These are phyloP conservation scores for Channallabes apus DNA, from an alignment of 2,797 vertebrate genomes.

Conservation along the genomic window DNA sequence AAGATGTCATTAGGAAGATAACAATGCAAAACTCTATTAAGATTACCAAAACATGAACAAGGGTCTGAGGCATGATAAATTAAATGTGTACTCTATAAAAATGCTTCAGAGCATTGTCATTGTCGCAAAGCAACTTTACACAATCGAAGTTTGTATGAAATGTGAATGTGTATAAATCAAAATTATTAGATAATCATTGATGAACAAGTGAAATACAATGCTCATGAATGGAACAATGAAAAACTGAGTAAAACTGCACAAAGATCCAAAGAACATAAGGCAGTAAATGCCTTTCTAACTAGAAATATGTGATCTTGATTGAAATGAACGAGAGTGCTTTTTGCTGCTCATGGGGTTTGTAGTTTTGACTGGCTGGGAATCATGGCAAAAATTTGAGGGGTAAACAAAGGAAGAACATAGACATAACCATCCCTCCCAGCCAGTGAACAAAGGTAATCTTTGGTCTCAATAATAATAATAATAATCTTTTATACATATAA, in stretches of 20 bases:
- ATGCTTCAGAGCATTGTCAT: neutral
- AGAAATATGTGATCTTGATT: neutral
- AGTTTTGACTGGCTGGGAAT: neutral
- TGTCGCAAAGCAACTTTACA: too few species aligned
- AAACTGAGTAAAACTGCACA: neutral
- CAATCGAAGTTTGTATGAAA: too few species aligned
- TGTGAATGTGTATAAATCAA: too few species aligned
- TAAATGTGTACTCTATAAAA: too few species aligned
- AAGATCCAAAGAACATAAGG: neutral
- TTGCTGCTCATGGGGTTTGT: neutral
- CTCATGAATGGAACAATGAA: neutral
- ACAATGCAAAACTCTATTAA: neutral
- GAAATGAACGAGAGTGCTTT: neutral
- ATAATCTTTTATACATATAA: neutral
- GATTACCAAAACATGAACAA: too few species aligned
- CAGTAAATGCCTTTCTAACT: neutral
- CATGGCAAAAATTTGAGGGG: neutral
- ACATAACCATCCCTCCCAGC: neutral
- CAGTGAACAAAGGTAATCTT: neutral
- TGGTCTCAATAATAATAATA: neutral
- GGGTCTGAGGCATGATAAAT: too few species aligned
- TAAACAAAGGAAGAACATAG: neutral
- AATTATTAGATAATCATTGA: too few species aligned
- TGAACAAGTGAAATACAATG: neutral
- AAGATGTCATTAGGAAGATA: neutral